A percentile compares a stretch with the other conserved stretches of the same genome.
Conservation (phyloP, 92 coral and sea anemone species). For the Epizoanthus scotinus region DNA sequence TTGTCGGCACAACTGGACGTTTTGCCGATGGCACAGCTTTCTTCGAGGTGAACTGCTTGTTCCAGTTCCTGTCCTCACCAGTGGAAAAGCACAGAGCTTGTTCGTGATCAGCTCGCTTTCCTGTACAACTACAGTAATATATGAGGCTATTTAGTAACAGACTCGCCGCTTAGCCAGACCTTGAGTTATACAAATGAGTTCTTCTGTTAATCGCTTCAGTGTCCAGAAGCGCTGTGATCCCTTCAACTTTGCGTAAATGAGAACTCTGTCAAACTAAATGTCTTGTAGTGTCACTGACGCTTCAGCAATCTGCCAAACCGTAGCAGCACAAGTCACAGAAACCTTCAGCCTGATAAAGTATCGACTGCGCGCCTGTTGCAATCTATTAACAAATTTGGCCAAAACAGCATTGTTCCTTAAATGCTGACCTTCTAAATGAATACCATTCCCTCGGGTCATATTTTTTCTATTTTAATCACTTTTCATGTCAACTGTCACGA, state of each 20-base stretch:
- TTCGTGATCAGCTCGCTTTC: too few relatives aligned
- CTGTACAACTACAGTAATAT: too few relatives aligned
- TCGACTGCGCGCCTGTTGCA: background rate
- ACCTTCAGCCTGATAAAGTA: background rate
- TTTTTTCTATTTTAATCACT: background rate
- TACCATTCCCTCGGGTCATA: conserved; percentile 36
- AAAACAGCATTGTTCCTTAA: background rate
- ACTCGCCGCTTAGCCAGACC: too few relatives aligned
- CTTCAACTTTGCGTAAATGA: background rate
- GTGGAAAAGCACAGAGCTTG: too few relatives aligned
- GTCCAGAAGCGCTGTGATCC: background rate
- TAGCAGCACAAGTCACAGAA: background rate
- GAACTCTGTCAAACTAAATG: background rate
- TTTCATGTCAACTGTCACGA: background rate
- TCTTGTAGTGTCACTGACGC: background rate
- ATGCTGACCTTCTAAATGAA: background rate
- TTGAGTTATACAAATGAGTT: too few relatives aligned
- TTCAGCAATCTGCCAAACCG: background rate
- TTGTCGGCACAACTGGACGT: too few relatives aligned
- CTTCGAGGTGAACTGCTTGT: too few relatives aligned
- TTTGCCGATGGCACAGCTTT: too few relatives aligned
- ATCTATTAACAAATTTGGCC: conserved; percentile 2
- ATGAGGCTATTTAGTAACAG: too few relatives aligned
- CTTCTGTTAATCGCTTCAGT: background rate
- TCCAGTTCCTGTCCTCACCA: too few relatives aligned